Evolutionary conservation across 2,888 invertebrate species (phyloP).

Genomic region (Ochropleura leucogaster): DNA sequence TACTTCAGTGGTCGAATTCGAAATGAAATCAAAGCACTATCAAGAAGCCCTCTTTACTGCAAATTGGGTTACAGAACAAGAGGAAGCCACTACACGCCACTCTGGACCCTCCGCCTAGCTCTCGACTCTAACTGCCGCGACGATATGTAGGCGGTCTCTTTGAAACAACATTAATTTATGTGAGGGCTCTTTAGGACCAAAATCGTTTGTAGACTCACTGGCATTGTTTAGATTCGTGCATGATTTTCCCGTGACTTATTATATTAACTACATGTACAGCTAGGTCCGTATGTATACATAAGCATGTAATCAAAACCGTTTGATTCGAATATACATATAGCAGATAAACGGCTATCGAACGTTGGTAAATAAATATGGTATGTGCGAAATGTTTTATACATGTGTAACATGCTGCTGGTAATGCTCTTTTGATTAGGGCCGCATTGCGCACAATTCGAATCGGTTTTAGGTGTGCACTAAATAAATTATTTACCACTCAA

Average conservation of each 20-base stretch:
- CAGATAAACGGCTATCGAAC: slow-evolving; percentile 45
- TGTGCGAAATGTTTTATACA: slow-evolving; percentile 46
- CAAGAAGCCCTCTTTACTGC: slow-evolving; percentile 72
- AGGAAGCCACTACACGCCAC: slow-evolving; percentile 71
- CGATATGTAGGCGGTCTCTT: slow-evolving; percentile 62
- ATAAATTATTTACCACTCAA: slow-evolving; percentile 51
- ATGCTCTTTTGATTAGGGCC: slow-evolving; percentile 52
- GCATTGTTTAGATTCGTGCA: slow-evolving; percentile 25
- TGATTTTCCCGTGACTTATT: slow-evolving; percentile 3
- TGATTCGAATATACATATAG: slow-evolving; percentile 33
- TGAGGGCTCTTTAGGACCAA: slow-evolving; percentile 37
- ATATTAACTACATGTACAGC: slow-evolving; percentile 3
- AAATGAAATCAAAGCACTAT: slow-evolving; percentile 79
- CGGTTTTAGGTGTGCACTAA: slow-evolving; percentile 30
- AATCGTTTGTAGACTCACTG: slow-evolving; percentile 48
- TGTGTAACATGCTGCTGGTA: slow-evolving; percentile 43
- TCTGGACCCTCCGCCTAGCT: slow-evolving; percentile 63
- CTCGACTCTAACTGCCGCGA: slow-evolving; percentile 62
- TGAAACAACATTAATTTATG: slow-evolving; percentile 69
- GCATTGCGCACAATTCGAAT: slow-evolving; percentile 59
- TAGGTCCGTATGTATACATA: background rate
- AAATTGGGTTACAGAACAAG: slow-evolving; percentile 80
- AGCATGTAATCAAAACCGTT: slow-evolving; percentile 41
- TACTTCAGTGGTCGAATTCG: slow-evolving; percentile 62
- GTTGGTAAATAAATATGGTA: slow-evolving; percentile 47